Conservation (phyloP, 2,797 vertebrate genomes). For the Halcyon smyrnensis region DNA sequence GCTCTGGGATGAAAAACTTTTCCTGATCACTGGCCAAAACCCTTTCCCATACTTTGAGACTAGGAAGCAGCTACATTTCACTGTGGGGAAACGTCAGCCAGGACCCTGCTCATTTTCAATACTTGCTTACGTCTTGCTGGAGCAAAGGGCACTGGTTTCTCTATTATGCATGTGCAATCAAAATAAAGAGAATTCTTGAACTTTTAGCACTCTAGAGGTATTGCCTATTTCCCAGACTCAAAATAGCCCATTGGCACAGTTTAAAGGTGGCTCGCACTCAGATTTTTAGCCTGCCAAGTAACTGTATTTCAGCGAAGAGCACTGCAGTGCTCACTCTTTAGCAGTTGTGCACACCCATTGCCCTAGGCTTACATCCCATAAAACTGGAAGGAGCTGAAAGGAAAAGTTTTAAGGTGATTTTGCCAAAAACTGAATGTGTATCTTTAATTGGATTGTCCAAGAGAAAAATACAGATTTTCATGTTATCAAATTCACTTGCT, state of each 20-base stretch:
- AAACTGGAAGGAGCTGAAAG: not conserved
- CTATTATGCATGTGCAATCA: not conserved
- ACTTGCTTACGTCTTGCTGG: not conserved
- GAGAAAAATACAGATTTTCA: not conserved
- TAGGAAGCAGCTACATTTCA: not conserved
- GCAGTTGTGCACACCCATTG: not conserved
- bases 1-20: not conserved
- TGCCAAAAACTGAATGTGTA: not conserved
- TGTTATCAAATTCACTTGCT: not conserved
- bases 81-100: not conserved
- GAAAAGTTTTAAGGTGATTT: not conserved
- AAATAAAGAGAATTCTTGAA: slow-evolving; percentile 3
- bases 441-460: not conserved
- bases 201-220: not conserved
- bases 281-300: not conserved
- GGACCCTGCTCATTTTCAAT: not conserved
- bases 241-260: not conserved
- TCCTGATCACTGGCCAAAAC: not conserved
- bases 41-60: not conserved
- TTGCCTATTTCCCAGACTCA: not conserved
- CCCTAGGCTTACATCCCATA: not conserved
- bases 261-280: not conserved
- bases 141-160: not conserved
- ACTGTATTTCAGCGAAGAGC: not conserved
- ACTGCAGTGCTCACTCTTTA: not conserved